Conservation (phyloP, 2,797 vertebrate genomes). For the Hippoglossus hippoglossus region DNA sequence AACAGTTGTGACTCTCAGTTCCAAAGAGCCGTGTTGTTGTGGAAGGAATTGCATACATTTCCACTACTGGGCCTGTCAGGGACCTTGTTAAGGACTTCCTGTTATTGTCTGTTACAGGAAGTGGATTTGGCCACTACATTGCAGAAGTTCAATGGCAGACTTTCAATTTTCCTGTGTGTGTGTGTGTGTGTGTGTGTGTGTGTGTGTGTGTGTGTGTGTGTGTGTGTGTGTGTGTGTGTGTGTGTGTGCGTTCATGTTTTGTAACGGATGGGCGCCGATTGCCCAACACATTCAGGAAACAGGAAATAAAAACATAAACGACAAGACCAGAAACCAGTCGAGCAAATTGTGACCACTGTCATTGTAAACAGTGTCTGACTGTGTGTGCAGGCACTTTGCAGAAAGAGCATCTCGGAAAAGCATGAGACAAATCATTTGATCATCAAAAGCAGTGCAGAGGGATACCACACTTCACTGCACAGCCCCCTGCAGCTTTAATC, state of each 20-base stretch:
- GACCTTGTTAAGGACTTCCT: slow-evolving; percentile 85
- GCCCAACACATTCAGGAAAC: slow-evolving; percentile 29
- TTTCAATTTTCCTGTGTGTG: slow-evolving; percentile 62
- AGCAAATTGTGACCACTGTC: slow-evolving; percentile 21
- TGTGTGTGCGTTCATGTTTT: slow-evolving; percentile 33
- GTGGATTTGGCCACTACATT: slow-evolving; percentile 74
- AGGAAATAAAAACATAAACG: not conserved
- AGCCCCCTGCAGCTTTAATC: slow-evolving; percentile 28
- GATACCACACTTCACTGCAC: slow-evolving; percentile 25
- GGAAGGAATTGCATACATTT: slow-evolving; percentile 60
- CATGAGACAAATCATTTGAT: slow-evolving; percentile 36
- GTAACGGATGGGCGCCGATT: slow-evolving; percentile 24
- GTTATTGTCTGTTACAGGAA: slow-evolving; percentile 84
- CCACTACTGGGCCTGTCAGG: slow-evolving; percentile 58
- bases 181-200: slow-evolving; percentile 34
- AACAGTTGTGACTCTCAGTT: slow-evolving; percentile 12
- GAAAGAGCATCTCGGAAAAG: slow-evolving; percentile 26
- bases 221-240: slow-evolving; percentile 28
- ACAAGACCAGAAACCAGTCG: slow-evolving; percentile 18
- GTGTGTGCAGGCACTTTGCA: slow-evolving; percentile 22
- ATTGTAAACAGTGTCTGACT: slow-evolving; percentile 25
- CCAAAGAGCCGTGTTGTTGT: slow-evolving; percentile 52
- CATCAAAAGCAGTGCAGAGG: slow-evolving; percentile 27
- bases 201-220: slow-evolving; percentile 22
- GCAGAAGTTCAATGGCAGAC: slow-evolving; percentile 73